These are phyloP conservation scores for Cervus canadensis DNA, from an alignment of 2,113 vertebrate species.

Conservation along the genomic window DNA sequence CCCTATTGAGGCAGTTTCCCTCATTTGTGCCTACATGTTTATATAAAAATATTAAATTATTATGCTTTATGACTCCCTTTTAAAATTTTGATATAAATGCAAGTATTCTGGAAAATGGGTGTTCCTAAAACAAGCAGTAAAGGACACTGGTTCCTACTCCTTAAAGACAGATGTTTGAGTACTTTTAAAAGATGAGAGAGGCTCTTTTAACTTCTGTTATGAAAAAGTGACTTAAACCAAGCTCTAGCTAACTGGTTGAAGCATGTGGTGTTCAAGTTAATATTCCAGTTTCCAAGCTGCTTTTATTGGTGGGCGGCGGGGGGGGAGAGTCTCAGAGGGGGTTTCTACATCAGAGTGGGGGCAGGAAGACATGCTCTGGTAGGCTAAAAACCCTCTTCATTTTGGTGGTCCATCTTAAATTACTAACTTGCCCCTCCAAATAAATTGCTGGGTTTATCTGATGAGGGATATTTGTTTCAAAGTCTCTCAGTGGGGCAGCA, in stretches of 20 bases:
- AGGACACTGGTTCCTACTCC: neutral
- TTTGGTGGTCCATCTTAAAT: neutral
- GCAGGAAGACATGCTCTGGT: neutral
- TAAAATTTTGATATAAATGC: neutral
- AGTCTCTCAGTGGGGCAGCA: neutral
- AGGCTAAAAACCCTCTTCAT: neutral
- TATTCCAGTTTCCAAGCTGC: neutral
- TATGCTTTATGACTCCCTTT: neutral
- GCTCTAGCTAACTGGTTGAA: neutral
- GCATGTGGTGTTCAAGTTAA: neutral
- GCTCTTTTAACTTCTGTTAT: neutral
- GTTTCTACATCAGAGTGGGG: neutral
- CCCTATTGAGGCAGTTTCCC: neutral
- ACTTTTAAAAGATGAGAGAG: neutral
- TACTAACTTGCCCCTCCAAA: neutral
- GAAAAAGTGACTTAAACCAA: slow-evolving; percentile 31
- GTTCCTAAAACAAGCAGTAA: neutral
- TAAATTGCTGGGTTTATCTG: neutral
- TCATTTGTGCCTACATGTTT: neutral
- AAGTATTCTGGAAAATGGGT: neutral
- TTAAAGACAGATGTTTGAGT: neutral
- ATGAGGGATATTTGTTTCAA: neutral
- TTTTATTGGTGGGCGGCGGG: neutral
- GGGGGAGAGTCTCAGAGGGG: neutral
- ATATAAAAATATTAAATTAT: neutral